phyloP scores from a whole-genome alignment of 2,888 invertebrate species.

The Graphium colonna region DNA sequence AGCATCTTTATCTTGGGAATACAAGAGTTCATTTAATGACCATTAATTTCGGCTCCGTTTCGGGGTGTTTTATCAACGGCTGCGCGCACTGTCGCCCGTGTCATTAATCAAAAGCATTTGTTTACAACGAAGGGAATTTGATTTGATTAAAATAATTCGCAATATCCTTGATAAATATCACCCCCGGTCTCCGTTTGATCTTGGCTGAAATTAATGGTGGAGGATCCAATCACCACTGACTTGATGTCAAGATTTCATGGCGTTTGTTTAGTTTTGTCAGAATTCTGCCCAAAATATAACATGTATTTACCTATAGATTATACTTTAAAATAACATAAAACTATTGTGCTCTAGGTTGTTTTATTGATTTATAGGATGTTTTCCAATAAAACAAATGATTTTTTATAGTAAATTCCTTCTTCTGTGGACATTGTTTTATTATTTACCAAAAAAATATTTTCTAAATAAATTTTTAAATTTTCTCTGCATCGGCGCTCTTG shows the following conservation, averaged over 20 bases:
- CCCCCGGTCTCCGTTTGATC: constrained; percentile 80
- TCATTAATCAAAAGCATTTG: constrained; percentile 81
- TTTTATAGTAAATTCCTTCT: too few species aligned
- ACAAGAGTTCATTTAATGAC: constrained; percentile 81
- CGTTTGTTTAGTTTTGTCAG: constrained; percentile 33
- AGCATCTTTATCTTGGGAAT: constrained; percentile 76
- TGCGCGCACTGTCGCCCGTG: constrained; percentile 77
- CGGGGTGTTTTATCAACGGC: constrained; percentile 78
- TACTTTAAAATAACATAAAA: too few species aligned
- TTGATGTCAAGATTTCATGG: constrained; percentile 46
- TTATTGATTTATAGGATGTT: too few species aligned
- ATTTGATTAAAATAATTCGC: constrained; percentile 81
- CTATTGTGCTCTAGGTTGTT: too few species aligned
- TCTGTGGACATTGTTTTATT: too few species aligned
- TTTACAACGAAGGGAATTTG: constrained; percentile 80
- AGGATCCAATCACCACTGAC: constrained; percentile 77
- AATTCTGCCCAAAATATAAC: constrained; percentile 22
- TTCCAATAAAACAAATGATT: too few species aligned
- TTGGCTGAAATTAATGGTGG: constrained; percentile 76
- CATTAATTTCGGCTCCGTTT: constrained; percentile 78
- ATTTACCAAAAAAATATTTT: too few species aligned
- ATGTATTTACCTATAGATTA: too few species aligned
- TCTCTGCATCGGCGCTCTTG: too few species aligned
- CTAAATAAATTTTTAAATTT: too few species aligned
- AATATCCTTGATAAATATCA: constrained; percentile 81